Evolutionary conservation across 2,888 invertebrate species (phyloP).

Genomic region (Panopea generosa): DNA sequence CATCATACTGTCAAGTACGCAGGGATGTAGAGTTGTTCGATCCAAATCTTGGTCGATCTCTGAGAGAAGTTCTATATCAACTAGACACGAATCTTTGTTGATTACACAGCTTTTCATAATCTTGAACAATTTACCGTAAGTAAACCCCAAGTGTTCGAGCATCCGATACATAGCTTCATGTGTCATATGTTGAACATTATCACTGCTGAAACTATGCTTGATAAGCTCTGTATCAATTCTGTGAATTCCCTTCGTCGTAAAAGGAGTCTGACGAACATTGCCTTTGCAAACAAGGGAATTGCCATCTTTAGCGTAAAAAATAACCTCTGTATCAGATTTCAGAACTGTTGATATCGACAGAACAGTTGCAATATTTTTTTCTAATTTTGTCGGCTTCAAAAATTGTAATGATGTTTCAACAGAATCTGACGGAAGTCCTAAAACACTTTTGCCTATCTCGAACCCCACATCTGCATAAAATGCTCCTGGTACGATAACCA

Average conservation of each 20-base stretch:
- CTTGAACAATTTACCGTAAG: conserved; percentile 1
- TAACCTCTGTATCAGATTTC: not conserved
- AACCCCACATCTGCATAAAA: conserved; percentile 58
- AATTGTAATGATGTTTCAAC: conserved; percentile 7
- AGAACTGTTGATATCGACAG: not conserved
- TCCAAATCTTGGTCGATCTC: not conserved
- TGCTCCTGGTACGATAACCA: conserved; percentile 61
- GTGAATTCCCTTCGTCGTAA: not conserved
- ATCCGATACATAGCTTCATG: conserved; percentile 2
- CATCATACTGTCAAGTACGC: conserved; percentile 2
- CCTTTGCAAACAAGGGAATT: conserved; percentile 6
- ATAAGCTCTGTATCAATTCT: too few relatives aligned
- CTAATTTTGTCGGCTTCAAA: not conserved
- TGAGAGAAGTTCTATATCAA: not conserved
- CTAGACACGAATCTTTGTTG: not conserved
- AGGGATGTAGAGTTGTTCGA: conserved; percentile 14
- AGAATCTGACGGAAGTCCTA: not conserved
- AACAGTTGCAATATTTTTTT: not conserved
- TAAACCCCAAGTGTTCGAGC: conserved; percentile 7
- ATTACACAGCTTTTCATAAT: not conserved
- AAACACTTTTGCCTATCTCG: conserved; percentile 32
- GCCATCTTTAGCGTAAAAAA: not conserved
- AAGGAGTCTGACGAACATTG: too few relatives aligned
- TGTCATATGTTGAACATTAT: too few relatives aligned
- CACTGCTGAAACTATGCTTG: too few relatives aligned